Evolutionary conservation across 2,888 invertebrate genomes (phyloP).

Genomic region (Pyrgus malvae): DNA sequence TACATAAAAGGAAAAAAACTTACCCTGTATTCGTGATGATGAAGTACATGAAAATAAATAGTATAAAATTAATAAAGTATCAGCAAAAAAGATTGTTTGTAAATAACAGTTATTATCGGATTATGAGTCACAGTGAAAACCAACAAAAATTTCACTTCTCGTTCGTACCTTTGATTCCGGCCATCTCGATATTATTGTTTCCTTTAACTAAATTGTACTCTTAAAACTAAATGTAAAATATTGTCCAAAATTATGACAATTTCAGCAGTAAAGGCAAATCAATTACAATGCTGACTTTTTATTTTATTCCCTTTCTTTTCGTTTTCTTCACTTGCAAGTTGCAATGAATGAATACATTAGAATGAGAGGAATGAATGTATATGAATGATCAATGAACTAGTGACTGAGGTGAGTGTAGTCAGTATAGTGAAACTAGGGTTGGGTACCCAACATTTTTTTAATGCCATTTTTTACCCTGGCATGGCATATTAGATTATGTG

Average conservation of each 20-base stretch:
- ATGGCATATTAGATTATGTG: no score
- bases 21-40: constrained; percentile 10
- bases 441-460: no score
- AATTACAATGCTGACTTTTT: background rate
- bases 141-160: constrained; percentile 33
- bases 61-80: constrained; percentile 17
- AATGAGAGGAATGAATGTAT: no score
- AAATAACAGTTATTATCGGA: constrained; percentile 50
- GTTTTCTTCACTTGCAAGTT: no score
- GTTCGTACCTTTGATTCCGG: constrained; percentile 74
- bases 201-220: background rate
- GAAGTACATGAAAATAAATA: constrained; percentile 30
- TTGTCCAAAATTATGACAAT: background rate
- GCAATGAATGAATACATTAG: no score
- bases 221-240: constrained; percentile 1
- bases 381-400: no score
- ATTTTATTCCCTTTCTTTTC: no score
- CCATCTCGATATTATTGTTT: constrained; percentile 51
- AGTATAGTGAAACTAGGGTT: no score
- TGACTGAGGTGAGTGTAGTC: no score
- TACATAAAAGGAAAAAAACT: background rate
- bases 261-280: no score
- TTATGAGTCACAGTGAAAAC: constrained; percentile 55
- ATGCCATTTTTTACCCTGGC: no score
- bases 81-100: constrained; percentile 49